A percentile compares a stretch with the other conserved stretches of the same genome.
These are phyloP conservation scores for Amphiprion percula DNA, from an alignment of 2,113 vertebrate genomes.

Conservation along the genomic window DNA sequence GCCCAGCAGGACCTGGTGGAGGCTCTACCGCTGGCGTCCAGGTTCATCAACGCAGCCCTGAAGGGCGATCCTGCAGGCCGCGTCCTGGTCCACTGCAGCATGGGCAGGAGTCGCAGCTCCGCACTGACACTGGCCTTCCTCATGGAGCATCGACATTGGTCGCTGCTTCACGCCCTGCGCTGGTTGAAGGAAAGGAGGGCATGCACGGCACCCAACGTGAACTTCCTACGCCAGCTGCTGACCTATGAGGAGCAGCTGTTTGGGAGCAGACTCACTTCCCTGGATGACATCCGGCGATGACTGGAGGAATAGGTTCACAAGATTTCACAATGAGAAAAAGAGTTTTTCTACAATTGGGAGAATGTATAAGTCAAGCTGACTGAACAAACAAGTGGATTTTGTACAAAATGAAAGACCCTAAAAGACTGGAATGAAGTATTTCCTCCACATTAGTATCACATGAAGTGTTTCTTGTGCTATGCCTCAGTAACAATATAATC, in stretches of 20 bases:
- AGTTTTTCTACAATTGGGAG: background rate
- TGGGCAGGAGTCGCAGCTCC: conserved; percentile 77
- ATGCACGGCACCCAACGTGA: conserved; percentile 74
- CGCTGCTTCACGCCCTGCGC: conserved; percentile 73
- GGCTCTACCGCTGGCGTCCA: conserved; percentile 71
- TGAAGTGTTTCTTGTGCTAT: conserved; percentile 28
- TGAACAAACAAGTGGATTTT: conserved; percentile 8
- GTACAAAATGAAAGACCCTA: conserved; percentile 17
- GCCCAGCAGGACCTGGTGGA: conserved; percentile 78
- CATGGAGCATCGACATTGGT: conserved; percentile 77
- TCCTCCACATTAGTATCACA: background rate
- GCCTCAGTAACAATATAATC: conserved; percentile 16
- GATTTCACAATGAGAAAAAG: background rate
- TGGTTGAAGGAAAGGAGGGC: conserved; percentile 80
- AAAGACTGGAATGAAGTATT: conserved; percentile 20
- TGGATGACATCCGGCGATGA: conserved; percentile 76
- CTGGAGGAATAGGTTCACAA: conserved; percentile 5
- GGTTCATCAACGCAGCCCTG: conserved; percentile 72
- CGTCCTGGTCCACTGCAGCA: conserved; percentile 77
- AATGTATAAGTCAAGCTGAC: conserved; percentile 17
- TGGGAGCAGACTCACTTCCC: conserved; percentile 68
- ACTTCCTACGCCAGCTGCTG: conserved; percentile 77
- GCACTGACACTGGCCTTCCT: conserved; percentile 78
- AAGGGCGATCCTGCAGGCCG: conserved; percentile 61
- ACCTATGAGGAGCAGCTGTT: conserved; percentile 80